A percentile compares a stretch with the other conserved stretches of the same genome.
Evolutionary conservation across 1,140 invertebrate species (phyloP).

Genomic region (Asbolus verrucosus): DNA sequence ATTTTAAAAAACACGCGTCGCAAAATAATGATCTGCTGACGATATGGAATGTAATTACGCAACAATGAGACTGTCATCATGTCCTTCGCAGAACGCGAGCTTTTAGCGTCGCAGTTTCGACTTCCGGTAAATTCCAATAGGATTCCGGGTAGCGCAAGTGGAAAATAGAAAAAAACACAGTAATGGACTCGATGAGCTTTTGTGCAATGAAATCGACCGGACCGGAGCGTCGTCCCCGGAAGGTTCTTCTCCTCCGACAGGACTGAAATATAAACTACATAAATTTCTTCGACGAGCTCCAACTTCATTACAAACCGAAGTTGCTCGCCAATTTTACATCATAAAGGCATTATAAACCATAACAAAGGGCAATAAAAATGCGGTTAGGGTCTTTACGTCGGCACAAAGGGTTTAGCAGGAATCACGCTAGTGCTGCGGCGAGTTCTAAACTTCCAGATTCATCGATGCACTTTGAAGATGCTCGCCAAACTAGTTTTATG

Average conservation of each 20-base stretch:
- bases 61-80: no score
- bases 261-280: constrained; percentile 6
- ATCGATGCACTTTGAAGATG: constrained; percentile 47
- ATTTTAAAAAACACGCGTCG: constrained; percentile 20
- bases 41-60: constrained; percentile 13
- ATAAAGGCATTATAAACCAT: constrained; percentile 50
- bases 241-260: background rate
- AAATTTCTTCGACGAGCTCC: constrained; percentile 27
- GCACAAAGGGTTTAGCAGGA: constrained; percentile 35
- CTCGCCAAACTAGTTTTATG: constrained; percentile 9
- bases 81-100: no score
- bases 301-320: constrained; percentile 52
- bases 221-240: background rate
- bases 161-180: background rate
- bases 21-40: constrained; percentile 23
- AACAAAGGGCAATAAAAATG: constrained; percentile 54
- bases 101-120: no score
- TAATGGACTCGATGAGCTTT: background rate
- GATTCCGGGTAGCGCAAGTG: no score
- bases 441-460: constrained; percentile 37
- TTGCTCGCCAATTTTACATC: constrained; percentile 50
- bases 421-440: constrained; percentile 10
- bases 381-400: constrained; percentile 35
- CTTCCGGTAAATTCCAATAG: no score
- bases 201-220: background rate